Evolutionary conservation across 2,113 vertebrate species (phyloP).

Genomic region (Ceyx melanurus): DNA sequence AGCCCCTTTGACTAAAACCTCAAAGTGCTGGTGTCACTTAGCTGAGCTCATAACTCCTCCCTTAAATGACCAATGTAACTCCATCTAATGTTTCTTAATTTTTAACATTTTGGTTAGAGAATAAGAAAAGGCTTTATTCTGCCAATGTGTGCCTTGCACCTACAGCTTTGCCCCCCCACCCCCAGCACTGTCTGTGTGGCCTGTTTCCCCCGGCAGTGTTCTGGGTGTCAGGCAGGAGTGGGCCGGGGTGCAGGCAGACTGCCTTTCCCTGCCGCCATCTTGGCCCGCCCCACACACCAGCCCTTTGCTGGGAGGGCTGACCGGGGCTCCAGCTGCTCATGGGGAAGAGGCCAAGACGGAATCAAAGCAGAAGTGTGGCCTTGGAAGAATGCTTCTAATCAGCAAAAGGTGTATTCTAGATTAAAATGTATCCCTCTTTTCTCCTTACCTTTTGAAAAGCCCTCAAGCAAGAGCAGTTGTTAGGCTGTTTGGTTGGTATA

Average conservation of each 20-base stretch:
- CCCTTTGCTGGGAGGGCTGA: neutral
- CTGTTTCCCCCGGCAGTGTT: neutral
- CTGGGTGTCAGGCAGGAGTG: neutral
- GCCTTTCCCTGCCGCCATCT: neutral
- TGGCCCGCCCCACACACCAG: accelerated
- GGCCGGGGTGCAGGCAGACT: neutral
- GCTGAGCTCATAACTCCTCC: neutral
- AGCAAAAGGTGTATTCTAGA: neutral
- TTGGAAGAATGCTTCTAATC: neutral
- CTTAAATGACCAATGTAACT: neutral
- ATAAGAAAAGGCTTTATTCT: neutral
- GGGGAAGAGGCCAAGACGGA: neutral
- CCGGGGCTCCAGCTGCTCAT: neutral
- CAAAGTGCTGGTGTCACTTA: neutral
- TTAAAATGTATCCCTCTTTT: neutral
- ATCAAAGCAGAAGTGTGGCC: neutral
- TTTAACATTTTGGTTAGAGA: neutral
- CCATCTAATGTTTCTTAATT: too few relatives aligned
- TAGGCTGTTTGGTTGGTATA: neutral
- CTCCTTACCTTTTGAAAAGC: neutral
- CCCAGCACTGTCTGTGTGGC: neutral
- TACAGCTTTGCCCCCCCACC: neutral
- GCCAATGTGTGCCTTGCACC: neutral
- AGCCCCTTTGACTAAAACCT: neutral
- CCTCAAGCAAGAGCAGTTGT: neutral